A percentile compares a stretch with the other conserved stretches of the same genome.
These are phyloP conservation scores for Camelus dromedarius DNA, from an alignment of 2,113 vertebrate species.

Conservation along the genomic window DNA sequence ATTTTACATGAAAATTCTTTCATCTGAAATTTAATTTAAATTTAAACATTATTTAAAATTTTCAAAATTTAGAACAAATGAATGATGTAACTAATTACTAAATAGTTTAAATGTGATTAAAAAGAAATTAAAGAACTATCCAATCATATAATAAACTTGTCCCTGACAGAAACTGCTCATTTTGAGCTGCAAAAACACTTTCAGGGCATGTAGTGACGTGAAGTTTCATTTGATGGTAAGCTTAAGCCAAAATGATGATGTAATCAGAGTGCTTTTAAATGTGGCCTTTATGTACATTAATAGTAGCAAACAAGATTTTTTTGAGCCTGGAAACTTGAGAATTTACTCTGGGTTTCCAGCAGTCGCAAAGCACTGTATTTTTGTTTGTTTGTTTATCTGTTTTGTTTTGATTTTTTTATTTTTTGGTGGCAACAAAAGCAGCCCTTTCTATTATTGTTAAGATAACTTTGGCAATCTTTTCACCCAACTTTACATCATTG, in stretches of 20 bases:
- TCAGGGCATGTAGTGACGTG: background rate
- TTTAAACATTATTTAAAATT: background rate
- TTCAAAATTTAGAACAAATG: conserved; percentile 32
- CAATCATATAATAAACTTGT: background rate
- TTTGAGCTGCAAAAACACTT: background rate
- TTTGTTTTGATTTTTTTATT: background rate
- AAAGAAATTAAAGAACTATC: conserved; percentile 11
- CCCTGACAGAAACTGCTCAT: background rate
- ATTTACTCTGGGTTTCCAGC: conserved; percentile 43
- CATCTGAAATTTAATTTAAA: conserved; percentile 37
- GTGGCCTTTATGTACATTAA: conserved; percentile 32
- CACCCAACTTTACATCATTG: conserved; percentile 19
- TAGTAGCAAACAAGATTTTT: conserved; percentile 42
- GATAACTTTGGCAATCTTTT: conserved; percentile 16
- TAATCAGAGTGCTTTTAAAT: conserved; percentile 45
- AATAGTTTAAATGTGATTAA: conserved; percentile 31
- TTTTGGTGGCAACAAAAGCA: background rate
- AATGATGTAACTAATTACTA: conserved; percentile 51
- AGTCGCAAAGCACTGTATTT: background rate
- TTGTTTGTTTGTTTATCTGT: background rate
- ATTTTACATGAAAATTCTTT: conserved; percentile 54
- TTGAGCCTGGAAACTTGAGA: conserved; percentile 39
- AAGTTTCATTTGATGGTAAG: conserved; percentile 7
- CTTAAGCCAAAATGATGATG: conserved; percentile 44
- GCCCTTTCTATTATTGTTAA: conserved; percentile 2